Evolutionary conservation across 2,113 vertebrate genomes (phyloP).

Genomic region (Chionodraco myersi): DNA sequence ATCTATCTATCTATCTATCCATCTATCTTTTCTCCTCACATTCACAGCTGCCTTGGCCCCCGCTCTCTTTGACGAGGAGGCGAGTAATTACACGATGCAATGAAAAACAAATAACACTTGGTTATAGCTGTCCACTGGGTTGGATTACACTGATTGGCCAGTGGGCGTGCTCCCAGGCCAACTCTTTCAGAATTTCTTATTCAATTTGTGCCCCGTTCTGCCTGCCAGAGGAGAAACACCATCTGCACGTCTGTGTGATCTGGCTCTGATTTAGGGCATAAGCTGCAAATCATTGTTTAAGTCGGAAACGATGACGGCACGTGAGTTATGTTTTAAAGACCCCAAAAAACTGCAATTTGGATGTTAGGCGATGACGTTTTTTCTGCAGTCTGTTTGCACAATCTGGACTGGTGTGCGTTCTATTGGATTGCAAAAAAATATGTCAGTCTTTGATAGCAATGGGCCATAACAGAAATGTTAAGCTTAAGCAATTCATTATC

Average conservation of each 20-base stretch:
- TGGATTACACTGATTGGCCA: conserved; percentile 53
- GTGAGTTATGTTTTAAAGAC: conserved; percentile 49
- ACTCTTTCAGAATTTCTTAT: conserved; percentile 53
- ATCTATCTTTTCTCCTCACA: not conserved
- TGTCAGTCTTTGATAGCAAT: not conserved
- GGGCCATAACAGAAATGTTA: too few relatives aligned
- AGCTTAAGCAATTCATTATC: too few relatives aligned
- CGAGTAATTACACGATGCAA: conserved; percentile 55
- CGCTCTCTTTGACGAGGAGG: conserved; percentile 22
- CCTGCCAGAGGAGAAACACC: conserved; percentile 56
- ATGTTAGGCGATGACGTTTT: not conserved
- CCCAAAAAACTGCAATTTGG: not conserved
- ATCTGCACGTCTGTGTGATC: conserved; percentile 62
- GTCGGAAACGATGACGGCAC: conserved; percentile 31
- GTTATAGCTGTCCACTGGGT: conserved; percentile 41
- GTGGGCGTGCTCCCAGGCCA: conserved; percentile 12
- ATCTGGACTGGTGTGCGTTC: conserved; percentile 5
- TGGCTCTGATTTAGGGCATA: conserved; percentile 37
- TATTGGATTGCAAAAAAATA: conserved; percentile 14
- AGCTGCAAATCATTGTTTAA: conserved; percentile 56
- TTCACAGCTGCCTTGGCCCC: conserved; percentile 35
- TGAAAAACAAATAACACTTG: conserved; percentile 66
- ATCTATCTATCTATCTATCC: conserved; percentile 14
- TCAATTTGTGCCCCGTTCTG: conserved; percentile 54
- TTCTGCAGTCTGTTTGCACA: conserved; percentile 5